Base-by-base conservation (phyloP, 2,888 invertebrate genomes). In the Elgonia sp. region DNA sequence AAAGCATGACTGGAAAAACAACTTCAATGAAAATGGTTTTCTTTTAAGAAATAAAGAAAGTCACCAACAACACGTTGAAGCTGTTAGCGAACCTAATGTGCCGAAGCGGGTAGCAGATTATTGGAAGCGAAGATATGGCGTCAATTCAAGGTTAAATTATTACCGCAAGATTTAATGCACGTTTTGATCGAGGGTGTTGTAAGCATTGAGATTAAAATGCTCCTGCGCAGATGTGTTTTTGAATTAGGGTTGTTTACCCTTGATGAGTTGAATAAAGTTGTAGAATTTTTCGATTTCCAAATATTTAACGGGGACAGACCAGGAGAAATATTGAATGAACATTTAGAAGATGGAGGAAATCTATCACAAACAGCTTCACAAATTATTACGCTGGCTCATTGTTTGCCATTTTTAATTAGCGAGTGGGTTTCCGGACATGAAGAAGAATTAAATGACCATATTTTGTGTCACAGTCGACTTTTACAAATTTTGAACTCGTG, bases 281-380 rank as follows among this genome's bases (percentile, higher is more conserved):
- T 89, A 10, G 37, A 50, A 10, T 57, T 55, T 73, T 90, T 91
- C 57, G 75, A 90, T 76, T 90, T 88, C 37, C 60, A 79, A 18
- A 83, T 89, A 62, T 90, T 91, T 55, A 77, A 57, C 37, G 80
- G 67, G 6, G 89, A 90, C 79, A 89, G 89, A 83, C 91, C 91
- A 37, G 89, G 88, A n/a, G 12, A n/a, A 3, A 50, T 76, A 12
- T 53, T 5, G 1, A 29, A 29, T 3, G 29, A 29, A 3, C 3
- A 29, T 29, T 5, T 29, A 3, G 3, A 3, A 3, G 29, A 29
- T 29, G 29, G 5, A 3, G 29, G 29, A 29, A 1, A 29, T 1
- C 5, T 29, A 29, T 5, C 1, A 3, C 29, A 29, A 29, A 5
- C 1, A 3, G 29, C 29, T 29, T 29, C 29, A 29, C 29, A 29